phyloP scores from a whole-genome alignment of 2,888 invertebrate genomes.

The Epinotia nisella region DNA sequence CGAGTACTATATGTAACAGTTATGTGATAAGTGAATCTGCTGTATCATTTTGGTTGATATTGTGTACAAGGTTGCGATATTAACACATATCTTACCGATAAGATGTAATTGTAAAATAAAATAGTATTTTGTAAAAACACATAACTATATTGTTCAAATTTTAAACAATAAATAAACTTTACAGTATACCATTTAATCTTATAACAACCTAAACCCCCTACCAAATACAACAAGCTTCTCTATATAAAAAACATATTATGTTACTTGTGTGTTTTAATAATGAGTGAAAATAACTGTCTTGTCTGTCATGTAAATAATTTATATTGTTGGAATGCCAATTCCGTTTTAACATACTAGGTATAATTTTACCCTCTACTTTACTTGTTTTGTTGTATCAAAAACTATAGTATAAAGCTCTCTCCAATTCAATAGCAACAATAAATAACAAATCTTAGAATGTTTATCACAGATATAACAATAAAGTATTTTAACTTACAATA shows the following conservation, averaged over 20 bases:
- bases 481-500: not conserved
- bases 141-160: conserved; percentile 6
- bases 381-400: no score
- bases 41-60: not conserved
- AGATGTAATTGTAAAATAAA: not conserved
- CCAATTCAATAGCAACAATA: not conserved
- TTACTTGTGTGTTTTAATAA: no score
- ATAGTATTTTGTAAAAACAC: conserved; percentile 12
- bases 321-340: no score
- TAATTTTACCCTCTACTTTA: not conserved
- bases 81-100: not conserved
- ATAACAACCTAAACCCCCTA: not conserved
- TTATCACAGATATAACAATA: not conserved
- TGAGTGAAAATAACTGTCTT: no score
- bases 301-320: no score
- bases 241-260: no score
- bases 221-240: not conserved
- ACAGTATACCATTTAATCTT: conserved; percentile 4
- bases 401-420: no score
- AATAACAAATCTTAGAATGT: no score
- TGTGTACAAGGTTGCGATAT: not conserved
- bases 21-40: not conserved
- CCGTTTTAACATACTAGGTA: not conserved
- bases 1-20: not conserved
- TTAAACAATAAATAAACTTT: conserved; percentile 9